Conservation (phyloP, 1,140 invertebrate genomes). For the Drosophila pallidifrons region DNA sequence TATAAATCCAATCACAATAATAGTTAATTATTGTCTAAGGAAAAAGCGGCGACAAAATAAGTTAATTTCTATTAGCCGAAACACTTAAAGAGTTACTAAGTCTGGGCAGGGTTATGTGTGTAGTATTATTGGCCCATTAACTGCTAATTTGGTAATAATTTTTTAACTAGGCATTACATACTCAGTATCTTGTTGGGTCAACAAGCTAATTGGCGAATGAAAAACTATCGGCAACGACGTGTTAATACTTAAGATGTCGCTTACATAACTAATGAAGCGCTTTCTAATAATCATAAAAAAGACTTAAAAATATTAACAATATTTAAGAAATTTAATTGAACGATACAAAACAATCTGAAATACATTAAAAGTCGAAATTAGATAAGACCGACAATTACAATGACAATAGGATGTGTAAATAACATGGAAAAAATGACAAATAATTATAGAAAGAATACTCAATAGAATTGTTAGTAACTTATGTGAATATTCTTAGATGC, state of each 20-base stretch:
- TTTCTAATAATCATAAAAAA: conserved; percentile 6
- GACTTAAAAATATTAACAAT: not conserved
- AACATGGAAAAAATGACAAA: no score
- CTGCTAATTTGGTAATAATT: conserved; percentile 22
- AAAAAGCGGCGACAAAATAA: not conserved
- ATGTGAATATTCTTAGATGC: no score
- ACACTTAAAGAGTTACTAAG: conserved; percentile 2
- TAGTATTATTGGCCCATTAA: conserved; percentile 22
- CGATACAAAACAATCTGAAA: not conserved
- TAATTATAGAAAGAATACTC: no score
- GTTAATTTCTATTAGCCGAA: conserved; percentile 4
- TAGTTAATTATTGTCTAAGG: not conserved
- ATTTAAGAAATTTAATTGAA: not conserved
- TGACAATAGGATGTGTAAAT: not conserved
- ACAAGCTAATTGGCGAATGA: conserved; percentile 27
- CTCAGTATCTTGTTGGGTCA: conserved; percentile 23
- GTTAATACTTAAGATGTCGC: not conserved
- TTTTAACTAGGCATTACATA: conserved; percentile 24
- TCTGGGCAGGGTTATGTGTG: not conserved
- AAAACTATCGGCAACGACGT: conserved; percentile 1
- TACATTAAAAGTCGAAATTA: conserved; percentile 1
- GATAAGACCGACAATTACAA: not conserved
- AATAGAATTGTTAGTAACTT: no score
- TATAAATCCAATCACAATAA: conserved; percentile 1
- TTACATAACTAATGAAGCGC: conserved; percentile 12